These are phyloP conservation scores for Luehdorfia chinensis DNA, from an alignment of 1,140 invertebrate genomes.

Conservation along the genomic window DNA sequence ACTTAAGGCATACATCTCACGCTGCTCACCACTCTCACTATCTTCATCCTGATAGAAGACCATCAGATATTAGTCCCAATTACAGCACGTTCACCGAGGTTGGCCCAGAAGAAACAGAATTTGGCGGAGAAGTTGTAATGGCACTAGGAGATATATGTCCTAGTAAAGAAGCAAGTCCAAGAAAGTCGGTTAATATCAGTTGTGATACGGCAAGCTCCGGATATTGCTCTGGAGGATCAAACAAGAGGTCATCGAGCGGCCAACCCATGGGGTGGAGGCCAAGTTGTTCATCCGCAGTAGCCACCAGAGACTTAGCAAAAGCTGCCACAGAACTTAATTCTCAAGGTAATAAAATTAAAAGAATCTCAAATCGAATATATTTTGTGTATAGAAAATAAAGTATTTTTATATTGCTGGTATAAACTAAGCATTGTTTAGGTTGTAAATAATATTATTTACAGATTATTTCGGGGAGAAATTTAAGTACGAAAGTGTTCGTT, in stretches of 20 bases:
- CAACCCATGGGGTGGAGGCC: constrained; percentile 60
- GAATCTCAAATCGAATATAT: no score
- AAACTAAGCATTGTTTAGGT: no score
- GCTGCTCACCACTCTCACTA: constrained; percentile 82
- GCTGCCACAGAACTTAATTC: constrained; percentile 72
- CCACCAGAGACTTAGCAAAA: constrained; percentile 61
- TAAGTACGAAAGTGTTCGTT: no score
- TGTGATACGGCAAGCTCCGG: constrained; percentile 73
- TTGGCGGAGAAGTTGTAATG: constrained; percentile 61
- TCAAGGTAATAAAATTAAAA: constrained; percentile 63
- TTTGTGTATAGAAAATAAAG: no score
- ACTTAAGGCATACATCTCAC: constrained; percentile 85
- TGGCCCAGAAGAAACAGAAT: constrained; percentile 83
- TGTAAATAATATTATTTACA: no score
- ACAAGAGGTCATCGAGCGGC: constrained; percentile 64
- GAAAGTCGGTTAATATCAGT: constrained; percentile 70
- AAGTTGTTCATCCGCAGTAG: constrained; percentile 63
- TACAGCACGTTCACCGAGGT: constrained; percentile 83
- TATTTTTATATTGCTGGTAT: no score
- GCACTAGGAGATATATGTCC: constrained; percentile 59
- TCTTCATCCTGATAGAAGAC: constrained; percentile 80
- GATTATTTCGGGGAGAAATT: no score
- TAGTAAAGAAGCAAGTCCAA: constrained; percentile 71
- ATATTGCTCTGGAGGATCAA: constrained; percentile 70
- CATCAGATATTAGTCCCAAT: constrained; percentile 77